Evolutionary conservation across 2,888 invertebrate genomes (phyloP).

Genomic region (Trichogramma dendrolimi): DNA sequence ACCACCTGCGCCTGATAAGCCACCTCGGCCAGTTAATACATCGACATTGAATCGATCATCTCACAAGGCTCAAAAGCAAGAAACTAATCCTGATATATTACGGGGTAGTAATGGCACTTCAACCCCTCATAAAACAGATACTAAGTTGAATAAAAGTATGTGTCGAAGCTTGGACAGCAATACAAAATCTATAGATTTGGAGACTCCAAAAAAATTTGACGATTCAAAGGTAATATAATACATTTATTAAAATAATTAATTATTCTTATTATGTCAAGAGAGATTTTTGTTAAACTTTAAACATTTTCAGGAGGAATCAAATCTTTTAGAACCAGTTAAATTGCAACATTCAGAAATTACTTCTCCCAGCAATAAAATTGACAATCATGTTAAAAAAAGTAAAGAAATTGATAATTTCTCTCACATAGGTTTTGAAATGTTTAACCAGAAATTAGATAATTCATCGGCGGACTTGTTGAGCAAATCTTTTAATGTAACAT

Average conservation of each 20-base stretch:
- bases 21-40: constrained; percentile 60
- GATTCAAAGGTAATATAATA: constrained; percentile 13
- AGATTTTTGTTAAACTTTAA: not conserved
- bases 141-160: constrained; percentile 5
- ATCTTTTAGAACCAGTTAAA: not conserved
- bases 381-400: constrained; percentile 21
- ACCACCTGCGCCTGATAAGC: constrained; percentile 59
- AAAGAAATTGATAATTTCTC: constrained; percentile 9
- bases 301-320: constrained; percentile 12
- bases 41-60: constrained; percentile 62
- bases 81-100: constrained; percentile 31
- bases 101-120: not conserved
- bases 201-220: constrained; percentile 6
- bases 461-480: constrained; percentile 6
- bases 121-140: constrained; percentile 10
- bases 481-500: constrained; percentile 10
- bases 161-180: constrained; percentile 22
- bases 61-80: constrained; percentile 55
- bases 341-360: not conserved
- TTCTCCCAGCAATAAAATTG: constrained; percentile 3
- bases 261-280: not conserved
- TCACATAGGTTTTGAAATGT: constrained; percentile 21
- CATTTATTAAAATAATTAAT: not conserved
- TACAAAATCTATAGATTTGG: constrained; percentile 24
- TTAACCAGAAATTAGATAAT: constrained; percentile 12